Percentiles rank a stretch among this genome's conserved stretches.
phyloP scores from a whole-genome alignment of 2,113 vertebrate genomes.

The Cyrtonyx montezumae region DNA sequence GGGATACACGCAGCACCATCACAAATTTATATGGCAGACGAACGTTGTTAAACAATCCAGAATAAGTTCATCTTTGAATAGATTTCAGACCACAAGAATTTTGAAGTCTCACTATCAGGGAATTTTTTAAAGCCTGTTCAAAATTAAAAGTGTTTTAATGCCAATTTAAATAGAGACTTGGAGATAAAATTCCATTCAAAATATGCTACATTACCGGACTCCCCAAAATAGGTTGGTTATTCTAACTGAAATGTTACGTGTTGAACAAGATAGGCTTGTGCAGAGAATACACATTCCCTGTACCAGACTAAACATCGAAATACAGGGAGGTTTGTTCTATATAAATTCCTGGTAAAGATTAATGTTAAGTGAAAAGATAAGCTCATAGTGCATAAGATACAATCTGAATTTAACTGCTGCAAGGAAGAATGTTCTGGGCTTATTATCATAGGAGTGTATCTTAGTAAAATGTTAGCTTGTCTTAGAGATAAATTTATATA shows the following conservation, averaged over 20 bases:
- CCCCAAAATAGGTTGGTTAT: neutral
- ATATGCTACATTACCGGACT: neutral
- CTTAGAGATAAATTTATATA: neutral
- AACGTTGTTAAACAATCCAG: neutral
- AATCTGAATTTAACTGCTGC: neutral
- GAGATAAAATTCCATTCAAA: constrained; percentile 61
- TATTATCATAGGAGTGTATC: accelerated
- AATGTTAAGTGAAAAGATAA: neutral
- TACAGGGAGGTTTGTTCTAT: neutral
- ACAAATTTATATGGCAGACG: neutral
- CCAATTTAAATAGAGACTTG: constrained; percentile 40
- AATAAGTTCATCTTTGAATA: neutral
- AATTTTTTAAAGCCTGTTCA: neutral
- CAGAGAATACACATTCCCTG: neutral
- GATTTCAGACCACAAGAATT: constrained; percentile 58
- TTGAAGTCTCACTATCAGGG: neutral
- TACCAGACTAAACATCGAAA: constrained; percentile 40
- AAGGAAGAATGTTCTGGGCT: neutral
- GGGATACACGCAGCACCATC: neutral
- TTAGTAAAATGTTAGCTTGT: neutral
- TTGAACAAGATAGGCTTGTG: neutral
- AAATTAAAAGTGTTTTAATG: neutral
- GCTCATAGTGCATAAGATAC: neutral
- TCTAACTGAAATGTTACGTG: neutral
- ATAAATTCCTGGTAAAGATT: neutral